Percentiles rank a stretch among this genome's conserved stretches.
phyloP scores from a whole-genome alignment of 2,113 vertebrate genomes.

The Pristiophorus japonicus region DNA sequence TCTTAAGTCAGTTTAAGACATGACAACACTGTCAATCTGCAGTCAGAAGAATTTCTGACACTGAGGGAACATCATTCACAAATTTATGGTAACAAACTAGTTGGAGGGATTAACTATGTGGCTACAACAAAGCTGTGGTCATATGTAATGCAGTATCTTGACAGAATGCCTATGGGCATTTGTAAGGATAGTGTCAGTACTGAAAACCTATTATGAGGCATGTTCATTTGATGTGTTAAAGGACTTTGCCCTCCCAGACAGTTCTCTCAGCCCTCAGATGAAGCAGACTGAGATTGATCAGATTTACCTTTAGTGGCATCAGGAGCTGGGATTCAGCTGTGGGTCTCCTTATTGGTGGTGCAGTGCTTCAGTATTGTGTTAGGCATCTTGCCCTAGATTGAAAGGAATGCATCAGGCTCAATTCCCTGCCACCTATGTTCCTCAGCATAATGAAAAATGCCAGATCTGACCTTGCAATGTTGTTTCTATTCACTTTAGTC shows the following conservation, averaged over 20 bases:
- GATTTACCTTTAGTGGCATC: not conserved
- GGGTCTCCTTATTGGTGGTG: not conserved
- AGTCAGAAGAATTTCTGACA: not conserved
- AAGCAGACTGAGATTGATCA: not conserved
- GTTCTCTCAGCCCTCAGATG: not conserved
- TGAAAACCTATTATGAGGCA: not conserved
- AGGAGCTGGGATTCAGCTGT: not conserved
- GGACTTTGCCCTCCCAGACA: not conserved
- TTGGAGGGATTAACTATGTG: not conserved
- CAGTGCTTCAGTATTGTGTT: slow-evolving; percentile 2
- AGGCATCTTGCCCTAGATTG: not conserved
- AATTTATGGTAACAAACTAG: not conserved
- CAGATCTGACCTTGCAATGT: not conserved
- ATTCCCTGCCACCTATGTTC: not conserved
- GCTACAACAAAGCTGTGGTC: not conserved
- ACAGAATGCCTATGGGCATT: not conserved
- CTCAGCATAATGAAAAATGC: slow-evolving; percentile 25
- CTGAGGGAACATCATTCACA: not conserved
- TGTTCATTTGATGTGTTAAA: not conserved
- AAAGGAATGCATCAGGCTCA: not conserved
- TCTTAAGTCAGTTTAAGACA: not conserved
- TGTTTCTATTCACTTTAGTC: not conserved
- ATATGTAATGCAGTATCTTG: not conserved
- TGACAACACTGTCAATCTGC: not conserved
- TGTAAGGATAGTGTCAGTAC: not conserved